Conservation (phyloP, 2,888 invertebrate genomes). For the Epistrophe eligans region DNA sequence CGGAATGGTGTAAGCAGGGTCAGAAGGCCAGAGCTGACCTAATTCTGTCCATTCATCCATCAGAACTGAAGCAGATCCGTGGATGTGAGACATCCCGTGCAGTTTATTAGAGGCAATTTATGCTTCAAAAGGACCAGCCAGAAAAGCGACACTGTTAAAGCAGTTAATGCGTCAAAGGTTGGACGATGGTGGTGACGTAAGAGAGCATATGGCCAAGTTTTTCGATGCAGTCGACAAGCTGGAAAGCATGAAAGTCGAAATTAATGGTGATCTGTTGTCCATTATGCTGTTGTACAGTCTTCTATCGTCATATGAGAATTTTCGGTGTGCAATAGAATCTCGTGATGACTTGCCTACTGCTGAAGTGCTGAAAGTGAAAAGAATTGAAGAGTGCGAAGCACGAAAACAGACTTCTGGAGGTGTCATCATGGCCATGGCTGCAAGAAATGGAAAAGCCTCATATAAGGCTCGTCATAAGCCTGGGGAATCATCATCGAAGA, state of each 20-base stretch:
- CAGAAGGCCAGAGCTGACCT: slow-evolving; percentile 64
- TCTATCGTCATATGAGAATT: slow-evolving; percentile 32
- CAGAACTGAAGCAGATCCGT: slow-evolving; percentile 49
- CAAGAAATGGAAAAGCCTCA: background rate
- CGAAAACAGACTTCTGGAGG: slow-evolving; percentile 40
- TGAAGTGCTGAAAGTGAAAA: slow-evolving; percentile 58
- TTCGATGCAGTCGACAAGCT: slow-evolving; percentile 62
- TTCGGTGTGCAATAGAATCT: slow-evolving; percentile 54
- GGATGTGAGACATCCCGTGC: slow-evolving; percentile 46
- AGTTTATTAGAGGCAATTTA: slow-evolving; percentile 47
- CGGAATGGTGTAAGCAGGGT: slow-evolving; percentile 41
- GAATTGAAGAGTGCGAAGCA: slow-evolving; percentile 62
- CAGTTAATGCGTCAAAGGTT: slow-evolving; percentile 54
- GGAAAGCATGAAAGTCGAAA: slow-evolving; percentile 51
- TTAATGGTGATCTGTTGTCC: slow-evolving; percentile 51
- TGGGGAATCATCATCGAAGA: background rate
- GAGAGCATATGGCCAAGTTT: slow-evolving; percentile 52
- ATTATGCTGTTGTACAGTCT: slow-evolving; percentile 61
- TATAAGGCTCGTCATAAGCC: background rate
- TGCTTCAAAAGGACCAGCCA: slow-evolving; percentile 52
- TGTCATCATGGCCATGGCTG: slow-evolving; percentile 31
- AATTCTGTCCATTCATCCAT: slow-evolving; percentile 59
- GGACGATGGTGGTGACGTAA: slow-evolving; percentile 45
- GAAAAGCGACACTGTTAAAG: slow-evolving; percentile 59
- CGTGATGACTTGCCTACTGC: slow-evolving; percentile 56